phyloP scores from a whole-genome alignment of 2,113 vertebrate genomes.

The Emberiza fucata region DNA sequence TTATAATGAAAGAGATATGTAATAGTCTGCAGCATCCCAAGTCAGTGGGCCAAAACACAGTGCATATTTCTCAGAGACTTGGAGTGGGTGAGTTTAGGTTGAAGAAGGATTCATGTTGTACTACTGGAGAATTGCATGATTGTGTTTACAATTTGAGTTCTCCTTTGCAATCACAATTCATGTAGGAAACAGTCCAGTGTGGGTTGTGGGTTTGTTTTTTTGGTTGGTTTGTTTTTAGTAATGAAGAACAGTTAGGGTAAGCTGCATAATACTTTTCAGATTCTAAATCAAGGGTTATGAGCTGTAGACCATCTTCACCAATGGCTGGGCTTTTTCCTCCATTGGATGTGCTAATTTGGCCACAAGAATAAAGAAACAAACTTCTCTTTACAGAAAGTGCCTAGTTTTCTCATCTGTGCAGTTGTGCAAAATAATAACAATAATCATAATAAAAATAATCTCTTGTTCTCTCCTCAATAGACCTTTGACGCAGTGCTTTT shows the following conservation, averaged over 20 bases:
- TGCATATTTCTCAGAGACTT: slow-evolving; percentile 48
- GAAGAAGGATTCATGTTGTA: background rate
- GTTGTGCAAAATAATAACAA: slow-evolving; percentile 78
- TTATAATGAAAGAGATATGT: slow-evolving; percentile 66
- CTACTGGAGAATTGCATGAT: background rate
- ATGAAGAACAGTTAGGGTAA: background rate
- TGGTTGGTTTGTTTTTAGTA: background rate
- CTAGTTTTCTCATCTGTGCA: slow-evolving; percentile 72
- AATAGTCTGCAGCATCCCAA: slow-evolving; percentile 68
- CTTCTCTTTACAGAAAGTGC: slow-evolving; percentile 72
- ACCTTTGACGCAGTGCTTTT: slow-evolving; percentile 69
- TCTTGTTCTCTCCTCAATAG: slow-evolving; percentile 69
- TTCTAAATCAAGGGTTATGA: slow-evolving; percentile 37
- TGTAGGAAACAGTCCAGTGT: slow-evolving; percentile 61
- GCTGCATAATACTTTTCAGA: slow-evolving; percentile 35
- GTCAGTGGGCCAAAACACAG: slow-evolving; percentile 54
- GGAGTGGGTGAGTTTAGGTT: background rate
- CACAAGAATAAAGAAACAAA: slow-evolving; percentile 54
- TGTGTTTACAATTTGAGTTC: slow-evolving; percentile 60
- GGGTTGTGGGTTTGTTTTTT: background rate
- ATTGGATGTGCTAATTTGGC: slow-evolving; percentile 57
- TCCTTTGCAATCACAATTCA: slow-evolving; percentile 21
- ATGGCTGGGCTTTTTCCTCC: slow-evolving; percentile 32
- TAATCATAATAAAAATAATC: slow-evolving; percentile 79
- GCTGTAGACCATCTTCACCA: slow-evolving; percentile 26